phyloP scores from a whole-genome alignment of 2,797 vertebrate species.

The Scleropages formosus region DNA sequence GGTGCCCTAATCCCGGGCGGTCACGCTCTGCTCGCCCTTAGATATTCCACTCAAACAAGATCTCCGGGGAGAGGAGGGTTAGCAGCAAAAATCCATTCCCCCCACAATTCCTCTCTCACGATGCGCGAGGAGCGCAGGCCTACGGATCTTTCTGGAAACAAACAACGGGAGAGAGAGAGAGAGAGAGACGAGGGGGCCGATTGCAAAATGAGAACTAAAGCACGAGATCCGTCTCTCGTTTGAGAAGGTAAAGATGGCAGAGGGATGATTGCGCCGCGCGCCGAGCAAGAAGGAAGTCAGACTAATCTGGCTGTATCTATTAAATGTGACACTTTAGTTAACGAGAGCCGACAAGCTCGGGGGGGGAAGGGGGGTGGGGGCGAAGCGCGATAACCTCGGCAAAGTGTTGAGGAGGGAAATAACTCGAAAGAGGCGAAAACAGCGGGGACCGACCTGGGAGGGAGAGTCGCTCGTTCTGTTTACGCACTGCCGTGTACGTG shows the following conservation, averaged over 20 bases:
- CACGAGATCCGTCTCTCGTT: slow-evolving; percentile 59
- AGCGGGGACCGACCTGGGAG: background rate
- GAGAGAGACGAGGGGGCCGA: slow-evolving; percentile 10
- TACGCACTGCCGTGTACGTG: background rate
- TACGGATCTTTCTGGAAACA: slow-evolving; percentile 6
- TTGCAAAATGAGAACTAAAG: slow-evolving; percentile 48
- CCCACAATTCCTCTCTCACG: slow-evolving; percentile 35
- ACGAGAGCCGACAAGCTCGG: slow-evolving; percentile 62
- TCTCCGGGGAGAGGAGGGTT: slow-evolving; percentile 50
- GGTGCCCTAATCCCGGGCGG: slow-evolving; percentile 44
- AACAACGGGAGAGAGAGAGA: slow-evolving; percentile 9
- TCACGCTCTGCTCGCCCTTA: slow-evolving; percentile 50
- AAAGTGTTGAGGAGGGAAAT: slow-evolving; percentile 44
- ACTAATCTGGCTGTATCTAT: slow-evolving; percentile 62
- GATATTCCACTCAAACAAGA: slow-evolving; percentile 64
- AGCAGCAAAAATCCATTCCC: slow-evolving; percentile 42
- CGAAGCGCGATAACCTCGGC: slow-evolving; percentile 48
- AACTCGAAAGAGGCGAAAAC: slow-evolving; percentile 25
- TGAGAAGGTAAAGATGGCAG: slow-evolving; percentile 57
- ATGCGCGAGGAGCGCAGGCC: slow-evolving; percentile 44
- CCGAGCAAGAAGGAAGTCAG: slow-evolving; percentile 54
- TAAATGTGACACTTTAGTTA: slow-evolving; percentile 62
- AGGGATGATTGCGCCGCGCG: slow-evolving; percentile 58
- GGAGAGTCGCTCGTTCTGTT: background rate
- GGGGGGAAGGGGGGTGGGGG: no score